Percentiles rank a stretch among this genome's conserved stretches.
These are phyloP conservation scores for Ectemnius cavifrons DNA, from an alignment of 2,888 invertebrate species.

Conservation along the genomic window DNA sequence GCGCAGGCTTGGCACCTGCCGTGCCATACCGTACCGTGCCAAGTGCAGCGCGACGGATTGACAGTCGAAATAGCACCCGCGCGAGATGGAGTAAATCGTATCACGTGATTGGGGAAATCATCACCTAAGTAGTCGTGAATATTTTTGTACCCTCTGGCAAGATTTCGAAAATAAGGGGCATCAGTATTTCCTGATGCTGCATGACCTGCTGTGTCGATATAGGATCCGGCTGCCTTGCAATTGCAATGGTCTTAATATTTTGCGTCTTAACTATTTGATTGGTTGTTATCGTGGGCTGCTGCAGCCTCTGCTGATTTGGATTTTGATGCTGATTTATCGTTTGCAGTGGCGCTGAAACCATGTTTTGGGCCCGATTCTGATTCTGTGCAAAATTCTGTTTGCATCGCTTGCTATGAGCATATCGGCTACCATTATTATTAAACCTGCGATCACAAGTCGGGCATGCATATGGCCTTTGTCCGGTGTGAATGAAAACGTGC, in stretches of 20 bases:
- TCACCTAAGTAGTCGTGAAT: conserved; percentile 67
- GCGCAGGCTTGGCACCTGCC: too few relatives aligned
- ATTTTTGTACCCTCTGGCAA: conserved; percentile 75
- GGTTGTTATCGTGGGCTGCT: conserved; percentile 36
- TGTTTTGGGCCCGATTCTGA: conserved; percentile 60
- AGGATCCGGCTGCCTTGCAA: conserved; percentile 69
- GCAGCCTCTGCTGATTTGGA: conserved; percentile 44
- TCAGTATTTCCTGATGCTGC: conserved; percentile 74
- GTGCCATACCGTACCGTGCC: too few relatives aligned
- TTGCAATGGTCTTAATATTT: conserved; percentile 74
- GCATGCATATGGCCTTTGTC: conserved; percentile 76
- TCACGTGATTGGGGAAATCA: too few relatives aligned
- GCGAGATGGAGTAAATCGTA: too few relatives aligned
- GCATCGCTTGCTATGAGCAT: conserved; percentile 76
- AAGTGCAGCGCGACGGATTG: too few relatives aligned
- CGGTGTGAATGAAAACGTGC: conserved; percentile 76
- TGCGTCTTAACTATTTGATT: conserved; percentile 70
- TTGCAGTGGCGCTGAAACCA: conserved; percentile 52
- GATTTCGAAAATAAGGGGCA: conserved; percentile 75
- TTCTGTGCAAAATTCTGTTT: conserved; percentile 73
- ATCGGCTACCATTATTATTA: conserved; percentile 76
- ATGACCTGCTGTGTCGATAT: conserved; percentile 68
- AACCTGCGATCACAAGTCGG: conserved; percentile 76
- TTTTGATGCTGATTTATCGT: conserved; percentile 15
- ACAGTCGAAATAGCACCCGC: too few relatives aligned